Conservation (phyloP, 2,888 invertebrate genomes). For the Volucella inflata region DNA sequence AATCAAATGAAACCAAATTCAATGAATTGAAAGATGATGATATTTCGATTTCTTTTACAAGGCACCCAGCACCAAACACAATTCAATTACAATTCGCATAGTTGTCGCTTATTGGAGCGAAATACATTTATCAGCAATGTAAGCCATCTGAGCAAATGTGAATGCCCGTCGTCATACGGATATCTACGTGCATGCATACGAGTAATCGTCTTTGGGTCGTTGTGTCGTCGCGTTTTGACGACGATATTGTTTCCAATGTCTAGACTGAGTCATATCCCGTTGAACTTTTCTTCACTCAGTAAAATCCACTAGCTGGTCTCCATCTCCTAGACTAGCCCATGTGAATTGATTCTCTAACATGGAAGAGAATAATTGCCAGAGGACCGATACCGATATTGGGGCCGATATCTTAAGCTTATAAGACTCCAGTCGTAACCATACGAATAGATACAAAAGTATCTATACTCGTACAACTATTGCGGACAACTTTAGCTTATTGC, state of each 20-base stretch:
- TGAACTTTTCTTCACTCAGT: slow-evolving; percentile 51
- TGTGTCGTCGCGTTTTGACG: slow-evolving; percentile 13
- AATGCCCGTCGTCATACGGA: slow-evolving; percentile 41
- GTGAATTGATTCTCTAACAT: slow-evolving; percentile 34
- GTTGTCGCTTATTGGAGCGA: slow-evolving; percentile 50
- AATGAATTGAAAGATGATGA: slow-evolving; percentile 62
- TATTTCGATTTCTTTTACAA: slow-evolving; percentile 32
- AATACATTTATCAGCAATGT: slow-evolving; percentile 38
- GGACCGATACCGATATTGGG: slow-evolving; percentile 23
- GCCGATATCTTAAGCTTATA: slow-evolving; percentile 7
- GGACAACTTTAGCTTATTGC: slow-evolving; percentile 44
- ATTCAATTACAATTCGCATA: slow-evolving; percentile 65
- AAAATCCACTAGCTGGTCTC: slow-evolving; percentile 31
- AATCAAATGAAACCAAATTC: slow-evolving; percentile 37
- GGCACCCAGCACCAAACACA: slow-evolving; percentile 13
- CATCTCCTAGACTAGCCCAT: slow-evolving; percentile 63
- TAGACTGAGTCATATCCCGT: slow-evolving; percentile 71
- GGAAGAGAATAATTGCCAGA: slow-evolving; percentile 46
- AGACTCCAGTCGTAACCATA: not conserved
- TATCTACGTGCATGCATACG: slow-evolving; percentile 2
- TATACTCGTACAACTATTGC: slow-evolving; percentile 27
- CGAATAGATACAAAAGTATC: not conserved
- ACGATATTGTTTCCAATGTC: slow-evolving; percentile 41
- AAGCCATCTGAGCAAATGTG: slow-evolving; percentile 46
- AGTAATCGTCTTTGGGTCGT: not conserved